Conservation (phyloP, 2,113 vertebrate genomes). For the Callipepla squamata region DNA sequence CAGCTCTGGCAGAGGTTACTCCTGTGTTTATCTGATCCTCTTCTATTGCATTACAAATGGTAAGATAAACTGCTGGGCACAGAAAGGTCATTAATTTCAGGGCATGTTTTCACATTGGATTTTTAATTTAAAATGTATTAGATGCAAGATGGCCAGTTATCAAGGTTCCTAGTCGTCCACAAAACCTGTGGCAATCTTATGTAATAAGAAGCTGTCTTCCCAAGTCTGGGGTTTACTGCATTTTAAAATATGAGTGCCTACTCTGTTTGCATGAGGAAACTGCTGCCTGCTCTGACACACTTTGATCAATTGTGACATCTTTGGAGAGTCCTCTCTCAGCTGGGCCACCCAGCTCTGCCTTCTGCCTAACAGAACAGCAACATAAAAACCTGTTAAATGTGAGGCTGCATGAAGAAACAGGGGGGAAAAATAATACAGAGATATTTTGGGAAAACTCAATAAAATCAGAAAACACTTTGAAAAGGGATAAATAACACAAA, state of each 20-base stretch:
- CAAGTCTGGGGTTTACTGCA: neutral
- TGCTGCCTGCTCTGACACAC: neutral
- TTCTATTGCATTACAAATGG: constrained; percentile 64
- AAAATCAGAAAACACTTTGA: neutral
- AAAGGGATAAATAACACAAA: neutral
- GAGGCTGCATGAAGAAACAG: fast-evolving
- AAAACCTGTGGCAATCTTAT: neutral
- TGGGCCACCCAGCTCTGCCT: neutral
- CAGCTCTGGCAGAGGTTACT: constrained; percentile 70
- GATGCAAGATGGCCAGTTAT: neutral
- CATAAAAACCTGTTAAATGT: neutral
- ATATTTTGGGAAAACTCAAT: neutral
- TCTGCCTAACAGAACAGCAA: neutral
- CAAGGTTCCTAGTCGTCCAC: neutral
- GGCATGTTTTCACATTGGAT: neutral
- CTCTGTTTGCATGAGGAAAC: neutral
- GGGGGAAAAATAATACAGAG: fast-evolving
- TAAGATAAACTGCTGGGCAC: constrained; percentile 55
- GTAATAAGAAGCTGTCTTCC: neutral
- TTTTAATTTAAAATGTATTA: constrained; percentile 67
- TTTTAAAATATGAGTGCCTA: neutral
- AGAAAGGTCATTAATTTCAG: constrained; percentile 56
- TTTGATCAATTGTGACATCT: neutral
- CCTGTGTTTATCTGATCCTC: constrained; percentile 74
- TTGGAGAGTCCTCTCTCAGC: neutral